Conservation (phyloP, 1,140 invertebrate genomes). For the Leptopilina clavipes region DNA sequence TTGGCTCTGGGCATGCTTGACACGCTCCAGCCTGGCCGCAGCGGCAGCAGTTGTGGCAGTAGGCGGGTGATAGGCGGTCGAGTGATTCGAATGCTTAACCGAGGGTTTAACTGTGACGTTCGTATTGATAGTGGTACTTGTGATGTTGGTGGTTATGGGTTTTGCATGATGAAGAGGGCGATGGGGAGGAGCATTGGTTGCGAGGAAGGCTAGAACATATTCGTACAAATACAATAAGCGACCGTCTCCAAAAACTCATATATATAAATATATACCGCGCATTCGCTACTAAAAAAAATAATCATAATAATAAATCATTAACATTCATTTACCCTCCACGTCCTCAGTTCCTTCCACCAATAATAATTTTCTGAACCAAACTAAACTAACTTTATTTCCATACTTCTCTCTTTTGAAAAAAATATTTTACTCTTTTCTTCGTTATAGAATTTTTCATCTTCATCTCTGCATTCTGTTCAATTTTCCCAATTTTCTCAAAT, state of each 20-base stretch:
- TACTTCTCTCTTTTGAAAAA: too few relatives aligned
- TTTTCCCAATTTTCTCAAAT: too few relatives aligned
- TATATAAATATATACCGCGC: neutral
- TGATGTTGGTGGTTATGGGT: conserved; percentile 64
- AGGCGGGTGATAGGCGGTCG: conserved; percentile 70
- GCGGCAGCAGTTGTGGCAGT: conserved; percentile 64
- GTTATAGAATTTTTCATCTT: too few relatives aligned
- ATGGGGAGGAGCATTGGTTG: conserved; percentile 74
- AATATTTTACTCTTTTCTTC: too few relatives aligned
- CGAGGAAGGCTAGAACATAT: conserved; percentile 75
- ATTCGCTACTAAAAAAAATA: conserved; percentile 33
- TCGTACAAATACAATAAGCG: conserved; percentile 63
- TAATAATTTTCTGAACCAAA: too few relatives aligned
- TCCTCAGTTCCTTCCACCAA: conserved; percentile 27
- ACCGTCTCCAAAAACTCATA: conserved; percentile 34
- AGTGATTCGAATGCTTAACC: conserved; percentile 64
- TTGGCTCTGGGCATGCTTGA: conserved; percentile 67
- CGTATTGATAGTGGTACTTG: conserved; percentile 59
- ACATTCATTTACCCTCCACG: neutral
- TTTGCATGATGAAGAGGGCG: conserved; percentile 73
- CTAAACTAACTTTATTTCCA: too few relatives aligned
- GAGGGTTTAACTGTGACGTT: conserved; percentile 53
- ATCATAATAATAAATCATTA: neutral
- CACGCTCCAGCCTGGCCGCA: conserved; percentile 68
- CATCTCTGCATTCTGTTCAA: too few relatives aligned